Evolutionary conservation across 2,797 vertebrate species (phyloP), one percentile per base, ranked within the genome.

Genomic region (Xenentodon cancila): DNA sequence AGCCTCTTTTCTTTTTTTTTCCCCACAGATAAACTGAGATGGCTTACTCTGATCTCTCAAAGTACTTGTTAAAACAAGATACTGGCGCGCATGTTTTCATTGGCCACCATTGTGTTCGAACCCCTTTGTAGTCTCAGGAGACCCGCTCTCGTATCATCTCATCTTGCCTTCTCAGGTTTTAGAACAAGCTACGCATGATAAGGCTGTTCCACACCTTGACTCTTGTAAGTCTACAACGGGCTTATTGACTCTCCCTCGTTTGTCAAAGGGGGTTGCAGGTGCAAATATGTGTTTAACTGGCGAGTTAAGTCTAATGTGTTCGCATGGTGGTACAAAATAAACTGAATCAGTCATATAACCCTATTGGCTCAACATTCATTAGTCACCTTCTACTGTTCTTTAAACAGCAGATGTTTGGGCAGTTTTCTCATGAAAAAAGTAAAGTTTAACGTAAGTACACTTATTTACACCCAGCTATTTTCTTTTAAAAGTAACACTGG

Each of bases 1-100:
- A 77, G 74, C 42, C 58, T 34, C 11, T 37, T 37, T 37, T 37
- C 42, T 55, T 34, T 37, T 37, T 37, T 37, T 37, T 37, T 12
- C 11, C n/a, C 63, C 71, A 43, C 66, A 77, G 40, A 80, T 80
- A 88, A 86, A 81, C 71, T 7, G 52, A 89, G 86, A 92, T 84
- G 70, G 70, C 50, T 48, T 47, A 47, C 75, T 40, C 40, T 57
- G 83, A 89, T 82, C 74, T 68, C 62, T 53, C 60, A 16, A 56
- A 47, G 63, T 55, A 66, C 62, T 63, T 81, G 84, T 85, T 89
- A 69, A 88, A 86, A 90, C 85, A 89, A 72, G 80, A 76, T 11
- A 42, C 59, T 62, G 63, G 46, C 51, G 37, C 72, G 72, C 79
- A 66, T 71, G 81, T 77, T 73, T 73, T 78, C 69, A 71, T 65